These are phyloP conservation scores for Lasiommata megera DNA, from an alignment of 2,888 invertebrate species.

Conservation along the genomic window DNA sequence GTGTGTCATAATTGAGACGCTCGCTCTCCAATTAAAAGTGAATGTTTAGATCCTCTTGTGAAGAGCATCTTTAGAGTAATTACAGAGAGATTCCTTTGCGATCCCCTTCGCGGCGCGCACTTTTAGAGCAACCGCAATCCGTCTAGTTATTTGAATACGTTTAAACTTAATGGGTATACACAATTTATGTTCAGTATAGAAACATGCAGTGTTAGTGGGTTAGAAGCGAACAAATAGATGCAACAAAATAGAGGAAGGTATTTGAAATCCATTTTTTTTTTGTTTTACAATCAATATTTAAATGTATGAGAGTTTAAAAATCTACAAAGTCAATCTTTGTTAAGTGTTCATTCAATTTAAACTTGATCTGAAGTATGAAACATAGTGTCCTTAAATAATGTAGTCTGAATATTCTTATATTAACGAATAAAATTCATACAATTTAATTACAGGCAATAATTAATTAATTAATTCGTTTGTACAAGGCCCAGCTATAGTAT, in stretches of 20 bases:
- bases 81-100: conserved; percentile 51
- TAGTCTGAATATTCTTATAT: too few relatives aligned
- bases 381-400: too few relatives aligned
- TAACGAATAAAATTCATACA: too few relatives aligned
- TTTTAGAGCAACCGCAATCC: conserved; percentile 46
- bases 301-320: too few relatives aligned
- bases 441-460: too few relatives aligned
- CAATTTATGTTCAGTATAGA: conserved; percentile 15
- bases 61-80: conserved; percentile 58
- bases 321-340: too few relatives aligned
- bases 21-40: conserved; percentile 72
- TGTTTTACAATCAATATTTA: too few relatives aligned
- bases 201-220: conserved; percentile 49
- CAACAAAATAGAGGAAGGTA: conserved; percentile 21
- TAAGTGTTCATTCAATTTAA: too few relatives aligned
- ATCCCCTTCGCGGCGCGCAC: conserved; percentile 36
- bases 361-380: too few relatives aligned
- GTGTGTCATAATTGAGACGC: conserved; percentile 65
- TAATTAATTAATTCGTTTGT: too few relatives aligned
- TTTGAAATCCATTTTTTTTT: not conserved
- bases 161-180: conserved; percentile 42
- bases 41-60: conserved; percentile 56
- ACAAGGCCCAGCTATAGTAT: too few relatives aligned
- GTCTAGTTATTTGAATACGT: conserved; percentile 45
- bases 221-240: conserved; percentile 41